Evolutionary conservation across 2,113 vertebrate genomes (phyloP), one percentile per base, ranked within the genome.

Genomic region (Otus sunia): DNA sequence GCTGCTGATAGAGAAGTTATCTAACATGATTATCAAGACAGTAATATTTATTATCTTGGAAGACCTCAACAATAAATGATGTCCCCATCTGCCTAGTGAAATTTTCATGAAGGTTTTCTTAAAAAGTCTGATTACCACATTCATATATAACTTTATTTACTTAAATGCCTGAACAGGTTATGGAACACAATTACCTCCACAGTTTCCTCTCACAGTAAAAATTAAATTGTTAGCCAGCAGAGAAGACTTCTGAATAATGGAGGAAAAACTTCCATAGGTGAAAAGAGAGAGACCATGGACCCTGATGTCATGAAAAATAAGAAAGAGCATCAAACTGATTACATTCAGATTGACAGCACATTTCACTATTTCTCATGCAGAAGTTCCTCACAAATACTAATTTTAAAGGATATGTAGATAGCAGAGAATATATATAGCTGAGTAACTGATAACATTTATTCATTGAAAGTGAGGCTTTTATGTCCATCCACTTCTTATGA

Each of bases 1-100:
- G 39, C 60, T 94, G 75, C 49, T 81, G 92, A 93, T 86, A 90
- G 64, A 97, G 90, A 85, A 91, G 84, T 88, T 96, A 96, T 56
- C 84, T 90, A 82, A 95, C 1, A 23, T 93, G 81, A 94, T 88
- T 91, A 94, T 85, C 8, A 5, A 73, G 90, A 60, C 25, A 91
- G 69, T 49, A 94, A 90, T 87, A 94, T 94, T 90, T 89, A 68
- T 96, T 92, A 55, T 78, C 76, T 79, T 86, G 75, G 59, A 94
- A 92, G 67, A 83, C 67, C 90, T 89, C 7, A 13, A 86, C 60
- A 88, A 22, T 71, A 71, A 68, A 73, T 52, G 60, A 84, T 67
- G 55, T 67, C 11, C 79, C 45, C 76, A 87, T 85, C 60, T 92
- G 47, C 47, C 64, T 52, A 9, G 32, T 84, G 55, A 92, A 71